Base-by-base conservation (phyloP, 2,113 vertebrate genomes). In the Phrynosoma platyrhinos region DNA sequence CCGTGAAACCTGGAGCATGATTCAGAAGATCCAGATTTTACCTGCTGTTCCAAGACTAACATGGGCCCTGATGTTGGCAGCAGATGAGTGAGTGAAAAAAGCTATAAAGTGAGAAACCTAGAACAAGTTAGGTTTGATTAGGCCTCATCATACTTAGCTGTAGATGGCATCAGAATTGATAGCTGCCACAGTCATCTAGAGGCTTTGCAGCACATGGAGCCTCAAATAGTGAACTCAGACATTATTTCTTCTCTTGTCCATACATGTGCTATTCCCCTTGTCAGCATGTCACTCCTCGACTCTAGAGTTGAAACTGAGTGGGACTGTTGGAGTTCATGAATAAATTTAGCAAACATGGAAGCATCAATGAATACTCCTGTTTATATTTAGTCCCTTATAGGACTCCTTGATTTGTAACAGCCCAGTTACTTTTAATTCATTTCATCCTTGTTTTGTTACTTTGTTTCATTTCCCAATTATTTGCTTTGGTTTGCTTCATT, bases 401-500 rank as follows among this genome's bases (percentile, higher is more conserved):
- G 42, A 83, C 47, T 27, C n/a, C 85, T 83, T 83, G 64, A 53
- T 88, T 88, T 55, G 81, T 69, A 88, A 83, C 87, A 83, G 72
- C 72, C 66, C 42, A 83, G 42, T 78, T 69, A 62, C n/a, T 83
- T 62, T 88, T 69, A 83, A 88, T 83, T 83, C 64, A 55, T 25
- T 83, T 78, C 80, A 68, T 83, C 81, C 83, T 88, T 88, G 81
- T 88, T 88, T 78, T 78, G 58, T 83, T 78, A 27, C 62, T 78
- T 69, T 55, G 81, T 58, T 78, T 83, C 42, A 83, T 78, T 88
- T 77, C 81, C 20, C 36, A 78, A 53, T 69, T 88, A 88, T 88
- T 88, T 88, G 87, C 80, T 66, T 83, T 83, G 47, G 13, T 88
- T 88, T 69, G 47, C 81, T 88, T 88, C 81, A 69, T 88, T 78